Base-by-base conservation (phyloP, 1,140 invertebrate genomes). In the Drosophila setifemur region DNA sequence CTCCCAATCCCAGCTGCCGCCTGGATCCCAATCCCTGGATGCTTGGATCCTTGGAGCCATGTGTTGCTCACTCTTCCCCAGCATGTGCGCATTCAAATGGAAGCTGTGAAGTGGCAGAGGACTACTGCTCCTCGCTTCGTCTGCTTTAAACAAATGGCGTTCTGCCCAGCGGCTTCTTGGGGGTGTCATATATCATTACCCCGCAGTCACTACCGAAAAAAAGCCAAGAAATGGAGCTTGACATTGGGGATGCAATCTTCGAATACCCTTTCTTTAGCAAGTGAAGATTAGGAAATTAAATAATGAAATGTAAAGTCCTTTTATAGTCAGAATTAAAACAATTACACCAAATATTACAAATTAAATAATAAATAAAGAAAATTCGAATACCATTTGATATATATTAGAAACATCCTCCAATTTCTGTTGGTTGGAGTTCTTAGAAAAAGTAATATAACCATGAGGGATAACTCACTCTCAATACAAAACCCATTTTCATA, bases 121-220 rank as follows among this genome's bases (percentile, higher is more conserved):
- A 63, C 23, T 12, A 44, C 33, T 18, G 33, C 47, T 71, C 31
- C 48, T 25, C 23, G 57, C 45, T 54, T 45, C 37, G 52, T 49
- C 64, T 74, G 70, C 53, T 70, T 83, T 85, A 70, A 83, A 78
- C 78, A 83, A 83, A 83, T 83, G 79, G 79, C 63, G 45, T 66
- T 74, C 60, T 83, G 60, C 70, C 74, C 79, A 79, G 64, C 64
- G 85, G 73, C 81, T 74, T 63, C 58, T 85, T 68, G 60, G 70
- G 79, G 70, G 79, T 85, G 66, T 83, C 79, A 83, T 83, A 85
- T 83, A 83, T 83, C 79, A 83, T 82, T 77, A 66, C 73, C 67
- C 47, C 37, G 64, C 25, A 43, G 25, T 25, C 7, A 8, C 31
- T 61, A 25, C 40, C 60, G 26, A 54, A 44, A 26, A 61, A 33